Evolutionary conservation across 2,888 invertebrate species (phyloP), one percentile per base, ranked within the genome.

Genomic region (Drosophila crucigera): DNA sequence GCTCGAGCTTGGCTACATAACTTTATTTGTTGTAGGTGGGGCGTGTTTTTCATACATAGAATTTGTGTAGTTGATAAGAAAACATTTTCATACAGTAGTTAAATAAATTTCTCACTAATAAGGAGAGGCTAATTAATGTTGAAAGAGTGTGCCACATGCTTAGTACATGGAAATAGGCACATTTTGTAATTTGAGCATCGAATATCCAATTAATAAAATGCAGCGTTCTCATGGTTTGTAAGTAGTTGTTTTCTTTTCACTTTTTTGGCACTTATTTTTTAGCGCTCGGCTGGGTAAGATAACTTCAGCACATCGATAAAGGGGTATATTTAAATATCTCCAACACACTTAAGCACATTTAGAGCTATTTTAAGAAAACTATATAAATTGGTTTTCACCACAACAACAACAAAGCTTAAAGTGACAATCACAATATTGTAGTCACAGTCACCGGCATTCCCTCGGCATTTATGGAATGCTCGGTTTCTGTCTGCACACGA

Each of bases 361-460:
- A 33, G 28, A 59, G 35, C 30, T 56, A 41, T 30, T 58, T 50
- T 5, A 33, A 55, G 33, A 54, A 47, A 68, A 39, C 63, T 56
- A 28, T 28, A 33, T 25, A n/a, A 11, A 30, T 16, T 0, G 37
- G 25, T 9, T 49, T 67, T 37, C 25, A 52, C 59, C 69, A 37
- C 25, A 52, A 63, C 56, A 30, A 53, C 22, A 59, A 49, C 37
- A 39, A 49, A 56, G 33, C 43, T 63, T 69, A 54, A n/a, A 65
- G 50, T 75, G 69, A 71, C 67, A 81, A 93, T 93, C 93, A 93
- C 93, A 93, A 91, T 85, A 93, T 93, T 70, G 93, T 93, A 58
- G 93, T 93, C 68, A 92, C 91, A 50, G 93, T 92, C 61, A 92
- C 90, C 64, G 91, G 89, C 70, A 89, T 86, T 70, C 93, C 93